These are phyloP conservation scores for Penelope pileata DNA, from an alignment of 2,113 vertebrate species.

Conservation along the genomic window DNA sequence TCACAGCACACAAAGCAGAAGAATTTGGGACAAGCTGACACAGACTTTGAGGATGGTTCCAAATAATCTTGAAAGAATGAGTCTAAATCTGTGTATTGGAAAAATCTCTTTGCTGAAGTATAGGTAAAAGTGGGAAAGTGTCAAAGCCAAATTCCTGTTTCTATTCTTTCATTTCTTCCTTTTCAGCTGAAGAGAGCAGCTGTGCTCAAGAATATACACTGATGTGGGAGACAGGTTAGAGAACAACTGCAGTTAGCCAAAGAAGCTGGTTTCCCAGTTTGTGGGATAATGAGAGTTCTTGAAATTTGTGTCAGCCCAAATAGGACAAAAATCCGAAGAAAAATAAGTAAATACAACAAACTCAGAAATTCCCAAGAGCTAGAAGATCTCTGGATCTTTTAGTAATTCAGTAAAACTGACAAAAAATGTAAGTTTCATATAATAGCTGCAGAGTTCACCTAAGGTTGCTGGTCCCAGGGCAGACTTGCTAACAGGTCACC, in stretches of 20 bases:
- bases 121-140: not conserved
- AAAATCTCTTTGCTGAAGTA: not conserved
- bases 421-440: not conserved
- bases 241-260: not conserved
- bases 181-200: not conserved
- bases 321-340: not conserved
- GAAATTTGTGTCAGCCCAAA: constrained; percentile 11
- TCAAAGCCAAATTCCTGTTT: not conserved
- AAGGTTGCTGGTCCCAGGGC: not conserved
- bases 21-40: not conserved
- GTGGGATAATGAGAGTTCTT: not conserved
- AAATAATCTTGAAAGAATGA: not conserved
- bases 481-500: not conserved
- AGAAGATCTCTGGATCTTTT: not conserved
- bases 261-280: not conserved
- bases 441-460: not conserved
- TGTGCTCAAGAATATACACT: not conserved
- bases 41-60: not conserved
- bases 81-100: not conserved
- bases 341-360: not conserved
- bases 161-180: not conserved
- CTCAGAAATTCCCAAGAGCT: not conserved
- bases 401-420: not conserved
- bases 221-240: not conserved
- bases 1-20: not conserved